Evolutionary conservation across 2,113 vertebrate genomes (phyloP).

Genomic region (Calyptomena viridis): DNA sequence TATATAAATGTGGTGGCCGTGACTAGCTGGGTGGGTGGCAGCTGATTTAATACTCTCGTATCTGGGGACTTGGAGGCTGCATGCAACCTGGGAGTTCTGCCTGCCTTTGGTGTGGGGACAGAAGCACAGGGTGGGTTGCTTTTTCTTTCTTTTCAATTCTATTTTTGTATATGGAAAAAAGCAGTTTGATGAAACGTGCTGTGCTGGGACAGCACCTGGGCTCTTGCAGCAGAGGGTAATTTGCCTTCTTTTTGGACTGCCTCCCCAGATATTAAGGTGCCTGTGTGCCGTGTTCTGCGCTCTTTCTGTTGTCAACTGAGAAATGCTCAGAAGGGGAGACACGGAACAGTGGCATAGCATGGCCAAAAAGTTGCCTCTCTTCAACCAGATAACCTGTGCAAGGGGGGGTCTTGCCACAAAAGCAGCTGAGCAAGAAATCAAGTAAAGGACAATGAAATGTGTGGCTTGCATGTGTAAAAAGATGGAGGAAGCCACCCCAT

Average conservation of each 20-base stretch:
- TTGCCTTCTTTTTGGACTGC: neutral
- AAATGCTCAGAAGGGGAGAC: neutral
- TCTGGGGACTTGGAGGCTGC: neutral
- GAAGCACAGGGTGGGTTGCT: neutral
- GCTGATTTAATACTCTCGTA: neutral
- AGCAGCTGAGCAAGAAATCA: slow-evolving; percentile 30
- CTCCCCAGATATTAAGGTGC: neutral
- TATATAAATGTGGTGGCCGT: neutral
- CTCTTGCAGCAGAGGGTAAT: neutral
- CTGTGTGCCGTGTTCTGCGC: neutral
- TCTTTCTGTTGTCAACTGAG: slow-evolving; percentile 4
- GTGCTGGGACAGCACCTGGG: neutral
- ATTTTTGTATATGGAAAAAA: neutral
- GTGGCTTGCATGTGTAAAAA: slow-evolving; percentile 62
- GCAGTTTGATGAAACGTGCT: neutral
- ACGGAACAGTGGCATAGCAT: neutral
- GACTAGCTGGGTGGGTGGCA: neutral
- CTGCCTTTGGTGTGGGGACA: neutral
- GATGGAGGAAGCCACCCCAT: slow-evolving; percentile 58
- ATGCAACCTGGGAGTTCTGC: neutral
- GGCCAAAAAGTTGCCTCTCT: slow-evolving; percentile 13
- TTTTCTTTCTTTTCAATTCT: neutral
- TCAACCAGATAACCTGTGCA: neutral
- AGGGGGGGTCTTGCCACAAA: neutral
- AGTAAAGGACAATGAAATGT: slow-evolving; percentile 62